Percentiles rank a stretch among this genome's conserved stretches.
Conservation (phyloP, 2,797 vertebrate species). For the Microctenopoma stevenorrisi region DNA sequence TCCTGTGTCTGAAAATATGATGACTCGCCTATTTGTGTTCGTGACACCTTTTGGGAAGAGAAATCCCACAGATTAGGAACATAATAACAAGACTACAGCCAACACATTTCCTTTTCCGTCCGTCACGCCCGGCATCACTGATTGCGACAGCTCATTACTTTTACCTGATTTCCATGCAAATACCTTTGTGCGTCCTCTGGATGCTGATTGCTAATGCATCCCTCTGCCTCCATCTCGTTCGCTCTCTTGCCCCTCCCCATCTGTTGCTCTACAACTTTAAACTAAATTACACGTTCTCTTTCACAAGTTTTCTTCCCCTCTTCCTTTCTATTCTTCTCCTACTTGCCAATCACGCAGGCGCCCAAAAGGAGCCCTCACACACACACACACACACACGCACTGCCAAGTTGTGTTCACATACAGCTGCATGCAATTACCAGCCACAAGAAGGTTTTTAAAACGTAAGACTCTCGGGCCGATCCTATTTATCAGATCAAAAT, state of each 20-base stretch:
- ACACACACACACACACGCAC: slow-evolving; percentile 30
- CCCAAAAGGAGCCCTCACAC: slow-evolving; percentile 2
- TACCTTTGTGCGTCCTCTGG: slow-evolving; percentile 29
- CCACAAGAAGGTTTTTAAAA: slow-evolving; percentile 80
- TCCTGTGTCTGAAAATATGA: slow-evolving; percentile 9
- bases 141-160: slow-evolving; percentile 50
- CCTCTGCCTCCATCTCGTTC: slow-evolving; percentile 24
- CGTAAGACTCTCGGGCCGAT: slow-evolving; percentile 63
- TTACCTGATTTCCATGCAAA: slow-evolving; percentile 54
- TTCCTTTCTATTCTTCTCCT: slow-evolving; percentile 32
- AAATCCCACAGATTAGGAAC: slow-evolving; percentile 6
- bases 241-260: slow-evolving; percentile 31
- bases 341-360: slow-evolving; percentile 50
- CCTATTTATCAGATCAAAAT: slow-evolving; percentile 77
- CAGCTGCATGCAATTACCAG: slow-evolving; percentile 82
- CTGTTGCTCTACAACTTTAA: slow-evolving; percentile 30
- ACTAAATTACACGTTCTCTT: slow-evolving; percentile 53
- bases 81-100: neutral
- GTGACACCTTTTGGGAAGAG: neutral
- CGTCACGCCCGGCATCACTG: slow-evolving; percentile 17
- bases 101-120: slow-evolving; percentile 12
- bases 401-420: slow-evolving; percentile 73
- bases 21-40: slow-evolving; percentile 28
- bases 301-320: slow-evolving; percentile 46
- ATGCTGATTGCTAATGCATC: slow-evolving; percentile 19